Base-by-base conservation (phyloP, 2,797 vertebrate genomes). In the Synanceia verrucosa region DNA sequence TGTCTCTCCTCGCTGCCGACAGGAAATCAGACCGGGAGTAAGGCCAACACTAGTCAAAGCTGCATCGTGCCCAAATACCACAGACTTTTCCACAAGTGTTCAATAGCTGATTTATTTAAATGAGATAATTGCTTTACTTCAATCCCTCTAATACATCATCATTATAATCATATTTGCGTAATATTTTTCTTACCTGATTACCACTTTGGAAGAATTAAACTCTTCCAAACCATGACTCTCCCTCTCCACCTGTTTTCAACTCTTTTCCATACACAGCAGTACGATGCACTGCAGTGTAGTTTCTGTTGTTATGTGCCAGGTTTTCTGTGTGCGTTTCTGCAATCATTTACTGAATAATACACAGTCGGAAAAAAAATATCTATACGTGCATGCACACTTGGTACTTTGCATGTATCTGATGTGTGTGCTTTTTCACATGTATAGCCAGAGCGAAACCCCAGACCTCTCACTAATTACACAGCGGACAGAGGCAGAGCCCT, bases 91-190 rank as follows among this genome's bases (percentile, higher is more conserved):
- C 59, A 53, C 59, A 66, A 60, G 67, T 51, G 13, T 26, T 59
- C 36, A 74, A 64, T 24, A 31, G 36, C 50, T 76, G 39, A 73
- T 85, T 76, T 70, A 73, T 78, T 79, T 70, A 46, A 79, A 84
- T 83, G 39, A 85, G 48, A 57, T 67, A 71, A 80, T 62, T 46
- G 44, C 51, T 70, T 78, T 4, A 4, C 39, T 76, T 68, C 76
- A 73, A 83, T 79, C 58, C 24, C 18, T 13, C 72, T 65, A 82
- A 88, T 89, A 63, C 36, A 88, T 86, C 85, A 84, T 86, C 70
- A 77, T 88, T 82, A 84, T 64, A 75, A 81, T 84, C 70, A 65
- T 72, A 85, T 78, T 77, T 69, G 43, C 56, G 53, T 34, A 57
- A 47, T 65, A 65, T 81, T 81, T 74, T 71, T 63, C 34, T 70